Evolutionary conservation across 2,888 invertebrate genomes (phyloP).

Genomic region (Argyra leucocephala): DNA sequence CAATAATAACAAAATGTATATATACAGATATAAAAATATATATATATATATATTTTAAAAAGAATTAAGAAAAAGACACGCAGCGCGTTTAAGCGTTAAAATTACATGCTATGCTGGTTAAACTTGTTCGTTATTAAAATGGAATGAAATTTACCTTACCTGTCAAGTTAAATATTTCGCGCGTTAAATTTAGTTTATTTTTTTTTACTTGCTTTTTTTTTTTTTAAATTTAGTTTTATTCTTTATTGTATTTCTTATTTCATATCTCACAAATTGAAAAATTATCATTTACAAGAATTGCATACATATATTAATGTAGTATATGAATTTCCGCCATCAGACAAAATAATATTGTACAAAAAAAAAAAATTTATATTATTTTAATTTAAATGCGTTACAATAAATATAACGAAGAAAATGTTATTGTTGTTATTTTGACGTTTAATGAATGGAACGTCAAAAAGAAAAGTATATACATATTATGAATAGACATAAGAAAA

Average conservation of each 20-base stretch:
- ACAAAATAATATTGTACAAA: conserved; percentile 9
- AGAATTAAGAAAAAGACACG: no score
- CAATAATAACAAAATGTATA: neutral
- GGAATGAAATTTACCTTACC: neutral
- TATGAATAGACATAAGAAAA: no score
- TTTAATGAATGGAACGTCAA: neutral
- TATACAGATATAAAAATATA: no score
- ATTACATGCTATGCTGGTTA: conserved; percentile 9
- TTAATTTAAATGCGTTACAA: neutral
- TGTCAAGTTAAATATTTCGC: neutral
- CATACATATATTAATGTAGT: no score
- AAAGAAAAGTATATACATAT: no score
- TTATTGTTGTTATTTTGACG: neutral
- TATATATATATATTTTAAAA: no score
- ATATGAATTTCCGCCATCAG: conserved; percentile 9
- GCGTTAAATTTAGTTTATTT: neutral
- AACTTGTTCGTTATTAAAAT: conserved; percentile 5
- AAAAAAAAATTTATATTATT: neutral
- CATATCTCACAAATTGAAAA: neutral
- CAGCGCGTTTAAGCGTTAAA: conserved; percentile 2
- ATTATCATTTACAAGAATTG: neutral
- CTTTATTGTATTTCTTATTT: neutral
- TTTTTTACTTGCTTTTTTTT: neutral
- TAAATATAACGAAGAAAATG: neutral
- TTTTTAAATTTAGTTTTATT: neutral